Evolutionary conservation across 2,888 invertebrate species (phyloP).

Genomic region (Sesamia inferens): DNA sequence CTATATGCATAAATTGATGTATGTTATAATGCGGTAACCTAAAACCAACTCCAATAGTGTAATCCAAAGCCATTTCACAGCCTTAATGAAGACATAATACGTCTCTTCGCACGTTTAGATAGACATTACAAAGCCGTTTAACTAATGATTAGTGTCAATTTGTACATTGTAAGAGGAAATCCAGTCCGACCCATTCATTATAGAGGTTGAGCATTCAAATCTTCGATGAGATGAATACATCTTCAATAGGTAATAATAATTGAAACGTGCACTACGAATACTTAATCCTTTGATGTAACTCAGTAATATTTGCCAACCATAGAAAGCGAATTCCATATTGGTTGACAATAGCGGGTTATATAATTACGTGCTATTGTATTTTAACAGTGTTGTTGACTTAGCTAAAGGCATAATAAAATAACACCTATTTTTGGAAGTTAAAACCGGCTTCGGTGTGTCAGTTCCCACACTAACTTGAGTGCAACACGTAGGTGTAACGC

Average conservation of each 20-base stretch:
- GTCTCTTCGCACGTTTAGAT: slow-evolving; percentile 54
- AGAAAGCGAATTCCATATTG: slow-evolving; percentile 80
- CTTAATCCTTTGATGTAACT: slow-evolving; percentile 73
- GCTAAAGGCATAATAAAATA: slow-evolving; percentile 55
- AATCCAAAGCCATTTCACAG: slow-evolving; percentile 47
- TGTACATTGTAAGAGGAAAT: slow-evolving; percentile 69
- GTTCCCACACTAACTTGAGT: slow-evolving; percentile 61
- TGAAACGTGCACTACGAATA: slow-evolving; percentile 66
- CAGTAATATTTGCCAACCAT: slow-evolving; percentile 72
- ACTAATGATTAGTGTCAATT: slow-evolving; percentile 80
- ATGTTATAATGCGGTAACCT: slow-evolving; percentile 10
- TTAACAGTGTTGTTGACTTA: slow-evolving; percentile 69
- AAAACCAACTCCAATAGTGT: slow-evolving; percentile 6
- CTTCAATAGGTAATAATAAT: slow-evolving; percentile 74
- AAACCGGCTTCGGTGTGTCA: slow-evolving; percentile 63
- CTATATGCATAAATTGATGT: too few species aligned
- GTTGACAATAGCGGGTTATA: slow-evolving; percentile 81
- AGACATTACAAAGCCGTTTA: slow-evolving; percentile 68
- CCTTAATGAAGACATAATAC: slow-evolving; percentile 56
- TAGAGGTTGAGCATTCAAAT: slow-evolving; percentile 60
- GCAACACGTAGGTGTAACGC: slow-evolving; percentile 58
- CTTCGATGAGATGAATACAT: slow-evolving; percentile 68
- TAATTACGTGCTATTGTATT: slow-evolving; percentile 79
- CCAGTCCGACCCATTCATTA: slow-evolving; percentile 65
- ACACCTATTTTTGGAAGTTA: slow-evolving; percentile 61